phyloP scores from a whole-genome alignment of 2,888 invertebrate genomes.

The Beris chalybata region DNA sequence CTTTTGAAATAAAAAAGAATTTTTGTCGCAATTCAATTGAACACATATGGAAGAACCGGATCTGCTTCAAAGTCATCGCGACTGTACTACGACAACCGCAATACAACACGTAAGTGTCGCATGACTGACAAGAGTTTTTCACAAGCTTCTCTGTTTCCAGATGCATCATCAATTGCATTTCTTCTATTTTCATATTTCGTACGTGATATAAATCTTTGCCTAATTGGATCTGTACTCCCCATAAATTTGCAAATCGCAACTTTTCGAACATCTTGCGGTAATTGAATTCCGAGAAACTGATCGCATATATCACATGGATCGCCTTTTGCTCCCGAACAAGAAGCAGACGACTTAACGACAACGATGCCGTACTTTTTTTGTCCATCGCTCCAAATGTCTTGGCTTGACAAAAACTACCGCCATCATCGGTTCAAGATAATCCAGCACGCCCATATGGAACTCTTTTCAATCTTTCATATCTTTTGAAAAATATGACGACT shows the following conservation, averaged over 20 bases:
- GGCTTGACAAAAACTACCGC: slow-evolving; percentile 20
- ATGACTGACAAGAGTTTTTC: too few relatives aligned
- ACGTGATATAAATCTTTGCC: slow-evolving; percentile 22
- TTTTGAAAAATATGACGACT: neutral
- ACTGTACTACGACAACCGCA: too few relatives aligned
- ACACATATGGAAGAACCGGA: too few relatives aligned
- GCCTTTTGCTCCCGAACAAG: slow-evolving; percentile 22
- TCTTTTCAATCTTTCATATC: slow-evolving; percentile 2
- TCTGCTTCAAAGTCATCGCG: too few relatives aligned
- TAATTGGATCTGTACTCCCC: slow-evolving; percentile 22
- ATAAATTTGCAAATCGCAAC: slow-evolving; percentile 15
- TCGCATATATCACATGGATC: slow-evolving; percentile 29
- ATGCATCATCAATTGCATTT: slow-evolving; percentile 13
- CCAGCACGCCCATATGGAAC: slow-evolving; percentile 16
- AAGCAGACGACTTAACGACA: neutral
- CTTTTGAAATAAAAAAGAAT: too few relatives aligned
- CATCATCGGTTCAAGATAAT: slow-evolving; percentile 9
- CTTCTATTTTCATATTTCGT: neutral
- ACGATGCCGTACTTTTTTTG: too few relatives aligned
- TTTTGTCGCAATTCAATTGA: too few relatives aligned
- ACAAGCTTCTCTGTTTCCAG: too few relatives aligned
- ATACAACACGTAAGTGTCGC: too few relatives aligned
- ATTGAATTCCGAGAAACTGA: slow-evolving; percentile 34
- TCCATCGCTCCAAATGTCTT: slow-evolving; percentile 7
- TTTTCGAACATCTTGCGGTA: slow-evolving; percentile 22